Evolutionary conservation across 2,797 vertebrate species (phyloP).

Genomic region (Buceros bicornis): DNA sequence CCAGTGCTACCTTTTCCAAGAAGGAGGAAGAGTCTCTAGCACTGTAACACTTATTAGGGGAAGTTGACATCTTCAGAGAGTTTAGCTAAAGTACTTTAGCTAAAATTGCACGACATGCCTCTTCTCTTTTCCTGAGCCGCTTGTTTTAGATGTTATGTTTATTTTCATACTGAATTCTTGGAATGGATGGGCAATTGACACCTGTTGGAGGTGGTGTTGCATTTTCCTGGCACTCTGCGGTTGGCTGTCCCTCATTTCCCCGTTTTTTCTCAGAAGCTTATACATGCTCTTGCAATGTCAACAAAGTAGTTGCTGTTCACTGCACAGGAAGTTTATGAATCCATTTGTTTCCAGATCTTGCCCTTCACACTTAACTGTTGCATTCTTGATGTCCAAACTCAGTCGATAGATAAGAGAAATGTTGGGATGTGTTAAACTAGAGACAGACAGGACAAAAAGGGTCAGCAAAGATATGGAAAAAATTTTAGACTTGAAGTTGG

Average conservation of each 20-base stretch:
- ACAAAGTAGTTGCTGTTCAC: background rate
- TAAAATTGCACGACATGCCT: background rate
- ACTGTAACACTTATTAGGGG: background rate
- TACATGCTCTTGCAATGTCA: background rate
- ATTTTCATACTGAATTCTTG: background rate
- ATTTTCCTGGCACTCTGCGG: background rate
- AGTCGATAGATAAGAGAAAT: background rate
- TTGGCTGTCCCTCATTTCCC: background rate
- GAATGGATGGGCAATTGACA: background rate
- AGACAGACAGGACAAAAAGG: background rate
- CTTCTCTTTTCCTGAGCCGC: background rate
- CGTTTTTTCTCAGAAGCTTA: background rate
- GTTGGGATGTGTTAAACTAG: background rate
- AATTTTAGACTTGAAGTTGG: background rate
- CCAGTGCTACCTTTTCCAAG: background rate
- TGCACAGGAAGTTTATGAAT: background rate
- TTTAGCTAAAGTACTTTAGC: background rate
- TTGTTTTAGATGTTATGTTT: background rate
- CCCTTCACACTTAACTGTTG: background rate
- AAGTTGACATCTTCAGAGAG: background rate
- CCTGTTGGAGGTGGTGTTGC: background rate
- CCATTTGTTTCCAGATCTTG: background rate
- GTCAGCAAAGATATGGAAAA: background rate
- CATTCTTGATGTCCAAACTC: background rate
- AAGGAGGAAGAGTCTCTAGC: background rate